Conservation (phyloP, 2,888 invertebrate species). For the Agonopterix subpropinquella region DNA sequence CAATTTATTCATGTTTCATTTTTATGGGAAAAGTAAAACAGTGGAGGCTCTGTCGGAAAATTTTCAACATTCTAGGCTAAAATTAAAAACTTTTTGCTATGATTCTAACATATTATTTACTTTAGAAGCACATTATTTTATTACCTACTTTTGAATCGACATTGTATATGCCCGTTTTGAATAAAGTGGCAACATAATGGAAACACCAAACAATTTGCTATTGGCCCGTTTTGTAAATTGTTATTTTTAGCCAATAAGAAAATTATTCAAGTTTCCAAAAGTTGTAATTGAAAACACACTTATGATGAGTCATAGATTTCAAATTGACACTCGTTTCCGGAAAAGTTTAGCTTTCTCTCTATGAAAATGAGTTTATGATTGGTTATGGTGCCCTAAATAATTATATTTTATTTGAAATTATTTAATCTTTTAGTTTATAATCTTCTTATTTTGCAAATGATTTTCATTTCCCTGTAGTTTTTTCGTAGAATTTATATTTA, state of each 20-base stretch:
- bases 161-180: too few species aligned
- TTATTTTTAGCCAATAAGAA: conserved; percentile 10
- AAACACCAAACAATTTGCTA: background rate
- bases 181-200: background rate
- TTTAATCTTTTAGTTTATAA: conserved; percentile 3
- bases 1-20: too few species aligned
- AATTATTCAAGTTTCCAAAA: conserved; percentile 1
- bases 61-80: too few species aligned
- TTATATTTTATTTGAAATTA: conserved; percentile 7
- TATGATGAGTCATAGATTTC: conserved; percentile 67
- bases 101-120: too few species aligned
- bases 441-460: background rate
- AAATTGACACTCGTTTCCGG: conserved; percentile 73
- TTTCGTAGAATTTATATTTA: conserved; percentile 1
- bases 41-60: too few species aligned
- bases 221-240: background rate
- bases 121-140: too few species aligned
- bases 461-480: background rate
- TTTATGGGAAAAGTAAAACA: too few species aligned
- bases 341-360: conserved; percentile 53
- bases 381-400: conserved; percentile 33
- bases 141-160: too few species aligned
- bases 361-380: conserved; percentile 40
- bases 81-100: too few species aligned
- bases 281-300: conserved; percentile 40